phyloP scores from a whole-genome alignment of 2,797 vertebrate species.

The Propithecus perrieri region DNA sequence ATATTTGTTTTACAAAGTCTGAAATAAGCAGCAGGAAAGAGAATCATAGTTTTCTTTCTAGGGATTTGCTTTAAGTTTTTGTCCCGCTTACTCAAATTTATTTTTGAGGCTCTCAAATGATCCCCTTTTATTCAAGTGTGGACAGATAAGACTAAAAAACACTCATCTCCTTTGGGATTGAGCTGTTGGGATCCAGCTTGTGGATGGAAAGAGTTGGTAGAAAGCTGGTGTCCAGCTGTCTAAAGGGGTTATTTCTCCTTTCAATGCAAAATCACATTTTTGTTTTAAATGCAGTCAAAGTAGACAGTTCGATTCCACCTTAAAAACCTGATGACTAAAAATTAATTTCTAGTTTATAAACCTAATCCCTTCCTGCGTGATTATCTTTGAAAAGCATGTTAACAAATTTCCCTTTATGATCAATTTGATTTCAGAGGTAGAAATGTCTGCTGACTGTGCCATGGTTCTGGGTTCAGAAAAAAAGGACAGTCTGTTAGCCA shows the following conservation, averaged over 20 bases:
- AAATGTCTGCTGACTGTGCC: background rate
- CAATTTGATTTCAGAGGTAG: background rate
- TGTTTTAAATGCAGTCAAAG: background rate
- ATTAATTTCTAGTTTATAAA: conserved; percentile 42
- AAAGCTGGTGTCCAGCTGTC: background rate
- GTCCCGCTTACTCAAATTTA: background rate
- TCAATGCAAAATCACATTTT: background rate
- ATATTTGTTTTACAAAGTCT: background rate
- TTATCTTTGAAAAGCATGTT: background rate
- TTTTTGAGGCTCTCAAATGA: background rate
- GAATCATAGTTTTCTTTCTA: background rate
- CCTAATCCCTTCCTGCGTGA: background rate
- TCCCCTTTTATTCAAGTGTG: background rate
- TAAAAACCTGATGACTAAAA: background rate
- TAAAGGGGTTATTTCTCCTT: background rate
- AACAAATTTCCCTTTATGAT: background rate
- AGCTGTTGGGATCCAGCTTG: background rate
- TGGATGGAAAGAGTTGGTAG: background rate
- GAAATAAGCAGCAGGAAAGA: background rate
- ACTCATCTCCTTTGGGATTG: background rate
- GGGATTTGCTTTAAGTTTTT: background rate
- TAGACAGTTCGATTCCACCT: background rate
- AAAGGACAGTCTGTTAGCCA: background rate
- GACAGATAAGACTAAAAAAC: background rate
- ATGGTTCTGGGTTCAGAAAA: background rate